Evolutionary conservation across 2,888 invertebrate species (phyloP), one percentile per base, ranked within the genome.

Genomic region (Ganaspis brasiliensis): DNA sequence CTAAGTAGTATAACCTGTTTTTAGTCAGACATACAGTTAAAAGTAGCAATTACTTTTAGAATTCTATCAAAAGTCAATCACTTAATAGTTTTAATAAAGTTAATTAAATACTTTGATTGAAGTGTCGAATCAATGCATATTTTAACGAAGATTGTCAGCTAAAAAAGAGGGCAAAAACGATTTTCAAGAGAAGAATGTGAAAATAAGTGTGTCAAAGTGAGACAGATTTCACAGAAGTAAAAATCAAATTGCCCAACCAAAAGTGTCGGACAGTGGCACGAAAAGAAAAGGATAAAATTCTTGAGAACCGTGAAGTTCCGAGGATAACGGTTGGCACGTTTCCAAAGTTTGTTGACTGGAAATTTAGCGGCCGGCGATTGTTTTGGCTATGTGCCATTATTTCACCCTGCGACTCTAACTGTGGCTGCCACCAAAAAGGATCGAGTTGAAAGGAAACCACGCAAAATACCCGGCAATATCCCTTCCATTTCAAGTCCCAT

Each of bases 311-410:
- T 56, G 45, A 73, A 73, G 26, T 19, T 71, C 45, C 16, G 37
- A 40, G 57, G 73, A 73, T 73, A 59, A 31, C 57, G 56, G 31
- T 59, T 90, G 89, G 89, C 89, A 52, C 19, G 9, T 63, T 67
- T 87, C 89, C 89, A 89, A 86, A 88, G 87, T 90, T 90, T 90
- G 89, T 90, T 90, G 90, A 90, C 89, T 90, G 88, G 89, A 89
- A 90, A 89, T 90, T 90, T 89, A 89, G 87, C 87, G 86, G 85
- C 85, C 79, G 85, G 85, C 89, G 87, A 90, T 90, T 90, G 89
- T 90, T 89, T 90, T 90, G 89, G 89, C 89, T 76, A 73, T 40
- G 80, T 88, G 89, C 89, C 90, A 89, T 89, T 89, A 88, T 89
- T 85, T 85, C 79, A 72, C 55, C 55, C 21, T 35, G 35, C n/a